Evolutionary conservation across 2,113 vertebrate species (phyloP).

Genomic region (Halcyon senegalensis): DNA sequence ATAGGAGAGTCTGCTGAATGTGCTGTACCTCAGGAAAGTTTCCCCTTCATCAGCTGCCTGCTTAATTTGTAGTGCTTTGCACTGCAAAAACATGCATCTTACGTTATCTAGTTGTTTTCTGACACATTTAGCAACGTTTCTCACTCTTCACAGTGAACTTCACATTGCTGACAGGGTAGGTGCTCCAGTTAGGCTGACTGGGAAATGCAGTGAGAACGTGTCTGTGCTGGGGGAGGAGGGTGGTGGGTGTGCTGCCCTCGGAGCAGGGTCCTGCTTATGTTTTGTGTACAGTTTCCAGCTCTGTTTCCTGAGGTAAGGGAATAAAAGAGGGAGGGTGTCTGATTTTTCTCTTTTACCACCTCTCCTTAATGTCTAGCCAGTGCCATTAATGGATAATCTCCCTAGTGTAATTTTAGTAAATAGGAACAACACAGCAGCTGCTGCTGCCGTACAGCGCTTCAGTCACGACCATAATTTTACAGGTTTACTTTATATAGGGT

Average conservation of each 20-base stretch:
- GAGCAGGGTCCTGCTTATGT: background rate
- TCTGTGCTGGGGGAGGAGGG: background rate
- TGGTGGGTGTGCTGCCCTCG: background rate
- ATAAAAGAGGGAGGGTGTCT: background rate
- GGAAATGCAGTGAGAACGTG: background rate
- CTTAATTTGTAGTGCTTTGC: conserved; percentile 69
- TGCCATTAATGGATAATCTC: background rate
- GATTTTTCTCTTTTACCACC: background rate
- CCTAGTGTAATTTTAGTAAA: background rate
- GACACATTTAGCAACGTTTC: conserved; percentile 72
- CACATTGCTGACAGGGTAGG: conserved; percentile 68
- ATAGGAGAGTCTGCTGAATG: conserved; percentile 31
- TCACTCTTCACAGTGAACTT: conserved; percentile 68
- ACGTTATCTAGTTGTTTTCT: conserved; percentile 69
- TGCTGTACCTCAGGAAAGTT: conserved; percentile 52
- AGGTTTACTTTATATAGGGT: background rate
- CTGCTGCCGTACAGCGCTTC: background rate
- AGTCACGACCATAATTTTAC: background rate
- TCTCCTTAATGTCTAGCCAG: background rate
- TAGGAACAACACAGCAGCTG: background rate
- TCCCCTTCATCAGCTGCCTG: conserved; percentile 60
- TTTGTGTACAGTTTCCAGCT: background rate
- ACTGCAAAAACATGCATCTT: conserved; percentile 61
- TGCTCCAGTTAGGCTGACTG: conserved; percentile 55
- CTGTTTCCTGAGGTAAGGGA: background rate